Base-by-base conservation (phyloP, 2,888 invertebrate species). In the Boloria selene region DNA sequence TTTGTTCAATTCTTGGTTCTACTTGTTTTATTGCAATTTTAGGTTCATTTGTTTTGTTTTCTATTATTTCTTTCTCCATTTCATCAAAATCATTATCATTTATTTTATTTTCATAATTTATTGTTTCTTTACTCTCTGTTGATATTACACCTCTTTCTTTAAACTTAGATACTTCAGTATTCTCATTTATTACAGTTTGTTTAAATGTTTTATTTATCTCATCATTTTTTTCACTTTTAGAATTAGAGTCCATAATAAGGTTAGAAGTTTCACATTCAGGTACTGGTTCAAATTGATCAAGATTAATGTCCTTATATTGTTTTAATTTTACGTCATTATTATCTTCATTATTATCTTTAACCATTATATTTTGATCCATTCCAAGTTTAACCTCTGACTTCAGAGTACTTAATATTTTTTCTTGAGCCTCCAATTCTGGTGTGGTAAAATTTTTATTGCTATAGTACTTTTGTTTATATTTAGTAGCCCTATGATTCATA, bases 391-490 rank as follows among this genome's bases (percentile, higher is more conserved):
- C 61, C 7, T 72, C 70, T 1, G 70, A 69, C 16, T 67, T 66
- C 45, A 58, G 47, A n/a, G 44, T 79, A 51, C 75, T 79, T 3
- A 82, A 53, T 70, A 84, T 81, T 74, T 75, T 84, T n/a, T 87
- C 83, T 68, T 82, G 79, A 22, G 78, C 79, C 72, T 84, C 82
- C 31, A 80, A 77, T 70, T 89, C 89, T n/a, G 85, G 76, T 45
- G 88, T 86, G 0, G 79, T 80, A 70, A 78, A 85, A 45, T 79
- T 78, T 69, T 85, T 86, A 70, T 87, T 86, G 75, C 86, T 86
- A 42, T 77, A 87, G 77, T 90, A 91, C 73, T 88, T 90, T 70
- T 85, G 81, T 80, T 87, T 90, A 70, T 80, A 89, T 71, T 83
- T 89, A 3, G 77, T 82, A 4, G 90, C 82, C 72, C 87, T 84